A percentile compares a stretch with the other conserved stretches of the same genome.
Conservation (phyloP, 2,888 invertebrate species). For the Dynastes maya region DNA sequence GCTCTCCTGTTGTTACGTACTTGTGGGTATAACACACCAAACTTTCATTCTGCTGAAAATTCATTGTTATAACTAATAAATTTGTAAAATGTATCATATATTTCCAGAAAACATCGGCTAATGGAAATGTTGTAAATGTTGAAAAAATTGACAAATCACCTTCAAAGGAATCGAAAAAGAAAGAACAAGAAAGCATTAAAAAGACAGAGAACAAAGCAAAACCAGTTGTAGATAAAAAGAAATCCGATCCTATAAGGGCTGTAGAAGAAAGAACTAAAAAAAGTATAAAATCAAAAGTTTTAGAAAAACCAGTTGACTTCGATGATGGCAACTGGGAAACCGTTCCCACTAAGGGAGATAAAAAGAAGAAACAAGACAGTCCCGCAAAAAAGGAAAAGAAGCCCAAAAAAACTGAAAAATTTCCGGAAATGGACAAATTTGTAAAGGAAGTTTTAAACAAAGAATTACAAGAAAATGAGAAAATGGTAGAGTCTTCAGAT, state of each 20-base stretch:
- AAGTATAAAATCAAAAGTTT: slow-evolving; percentile 72
- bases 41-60: too few relatives aligned
- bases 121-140: slow-evolving; percentile 76
- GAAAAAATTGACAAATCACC: slow-evolving; percentile 74
- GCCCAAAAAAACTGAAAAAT: slow-evolving; percentile 66
- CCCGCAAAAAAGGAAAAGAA: slow-evolving; percentile 69
- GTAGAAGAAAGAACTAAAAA: slow-evolving; percentile 76
- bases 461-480: slow-evolving; percentile 61
- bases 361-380: slow-evolving; percentile 78
- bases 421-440: slow-evolving; percentile 61
- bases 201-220: slow-evolving; percentile 72
- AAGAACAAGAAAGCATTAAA: slow-evolving; percentile 71
- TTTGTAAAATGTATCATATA: slow-evolving; percentile 9
- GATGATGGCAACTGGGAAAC: slow-evolving; percentile 86
- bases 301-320: slow-evolving; percentile 81
- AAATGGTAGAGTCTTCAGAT: slow-evolving; percentile 60
- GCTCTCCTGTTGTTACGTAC: too few relatives aligned
- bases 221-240: slow-evolving; percentile 67
- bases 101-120: slow-evolving; percentile 76
- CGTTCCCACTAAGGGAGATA: slow-evolving; percentile 80
- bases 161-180: slow-evolving; percentile 70
- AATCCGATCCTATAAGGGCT: slow-evolving; percentile 70
- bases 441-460: slow-evolving; percentile 59
- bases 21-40: too few relatives aligned
- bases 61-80: too few relatives aligned